These are phyloP conservation scores for Conomelus anceps DNA, from an alignment of 2,888 invertebrate species.

Conservation along the genomic window DNA sequence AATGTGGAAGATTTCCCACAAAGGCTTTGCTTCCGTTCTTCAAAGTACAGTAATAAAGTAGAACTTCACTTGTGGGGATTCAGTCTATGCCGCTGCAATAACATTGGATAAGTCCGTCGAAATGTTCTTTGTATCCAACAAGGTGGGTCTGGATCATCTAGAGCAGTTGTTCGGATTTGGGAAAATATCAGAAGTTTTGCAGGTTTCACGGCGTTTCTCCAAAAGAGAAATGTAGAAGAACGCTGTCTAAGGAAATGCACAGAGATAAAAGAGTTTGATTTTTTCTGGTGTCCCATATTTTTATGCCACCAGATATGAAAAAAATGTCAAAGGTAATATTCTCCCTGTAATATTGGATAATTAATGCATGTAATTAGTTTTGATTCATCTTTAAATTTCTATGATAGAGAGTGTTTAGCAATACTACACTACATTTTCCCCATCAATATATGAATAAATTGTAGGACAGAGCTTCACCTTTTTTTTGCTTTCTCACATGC, in stretches of 20 bases:
- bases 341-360: too few relatives aligned
- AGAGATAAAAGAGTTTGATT: not conserved
- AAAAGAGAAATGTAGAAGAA: not conserved
- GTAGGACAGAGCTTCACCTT: too few relatives aligned
- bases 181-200: not conserved
- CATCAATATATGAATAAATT: too few relatives aligned
- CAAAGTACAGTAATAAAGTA: not conserved
- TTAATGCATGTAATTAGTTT: too few relatives aligned
- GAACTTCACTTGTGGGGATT: not conserved
- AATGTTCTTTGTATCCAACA: not conserved
- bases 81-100: not conserved
- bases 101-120: not conserved
- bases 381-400: too few relatives aligned
- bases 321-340: too few relatives aligned
- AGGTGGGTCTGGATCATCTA: not conserved
- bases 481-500: too few relatives aligned
- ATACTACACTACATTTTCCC: too few relatives aligned
- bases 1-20: not conserved
- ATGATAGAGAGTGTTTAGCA: too few relatives aligned
- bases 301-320: too few relatives aligned
- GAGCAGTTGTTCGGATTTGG: not conserved
- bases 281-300: not conserved
- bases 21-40: not conserved
- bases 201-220: not conserved
- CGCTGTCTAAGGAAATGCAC: not conserved